These are phyloP conservation scores for Microplitis manilae DNA, from an alignment of 2,888 invertebrate species.

Conservation along the genomic window DNA sequence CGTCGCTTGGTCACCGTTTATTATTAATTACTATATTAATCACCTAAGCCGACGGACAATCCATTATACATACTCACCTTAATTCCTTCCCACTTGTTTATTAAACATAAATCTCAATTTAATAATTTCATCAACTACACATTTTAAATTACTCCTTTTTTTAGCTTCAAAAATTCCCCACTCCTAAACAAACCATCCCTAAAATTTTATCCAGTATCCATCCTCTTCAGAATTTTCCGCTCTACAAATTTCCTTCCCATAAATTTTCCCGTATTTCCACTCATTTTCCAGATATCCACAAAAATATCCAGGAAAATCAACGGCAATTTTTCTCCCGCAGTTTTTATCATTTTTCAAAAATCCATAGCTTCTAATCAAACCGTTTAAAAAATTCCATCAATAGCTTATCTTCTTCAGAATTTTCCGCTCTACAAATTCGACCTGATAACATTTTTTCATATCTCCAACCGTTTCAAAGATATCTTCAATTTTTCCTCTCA, in stretches of 20 bases:
- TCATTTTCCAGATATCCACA: neutral
- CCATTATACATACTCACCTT: slow-evolving; percentile 64
- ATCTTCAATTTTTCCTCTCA: neutral
- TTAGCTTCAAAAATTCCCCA: neutral
- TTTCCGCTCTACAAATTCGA: neutral
- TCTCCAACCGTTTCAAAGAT: neutral
- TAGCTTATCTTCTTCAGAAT: neutral
- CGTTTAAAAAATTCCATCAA: too few relatives aligned
- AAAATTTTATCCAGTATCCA: neutral
- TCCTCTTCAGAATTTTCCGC: neutral
- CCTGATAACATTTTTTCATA: neutral
- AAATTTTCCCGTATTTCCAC: neutral
- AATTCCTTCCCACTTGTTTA: neutral
- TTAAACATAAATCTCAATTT: neutral
- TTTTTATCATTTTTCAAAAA: too few relatives aligned
- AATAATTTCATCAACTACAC: neutral
- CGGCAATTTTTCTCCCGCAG: too few relatives aligned
- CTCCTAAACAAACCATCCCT: neutral
- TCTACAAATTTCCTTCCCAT: neutral
- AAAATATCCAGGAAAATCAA: too few relatives aligned
- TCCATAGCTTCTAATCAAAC: too few relatives aligned
- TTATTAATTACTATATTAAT: slow-evolving; percentile 72
- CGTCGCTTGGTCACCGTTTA: slow-evolving; percentile 65
- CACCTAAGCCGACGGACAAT: slow-evolving; percentile 63
- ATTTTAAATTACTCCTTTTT: neutral